These are phyloP conservation scores for Nudaria mundana DNA, from an alignment of 2,888 invertebrate species.

Conservation along the genomic window DNA sequence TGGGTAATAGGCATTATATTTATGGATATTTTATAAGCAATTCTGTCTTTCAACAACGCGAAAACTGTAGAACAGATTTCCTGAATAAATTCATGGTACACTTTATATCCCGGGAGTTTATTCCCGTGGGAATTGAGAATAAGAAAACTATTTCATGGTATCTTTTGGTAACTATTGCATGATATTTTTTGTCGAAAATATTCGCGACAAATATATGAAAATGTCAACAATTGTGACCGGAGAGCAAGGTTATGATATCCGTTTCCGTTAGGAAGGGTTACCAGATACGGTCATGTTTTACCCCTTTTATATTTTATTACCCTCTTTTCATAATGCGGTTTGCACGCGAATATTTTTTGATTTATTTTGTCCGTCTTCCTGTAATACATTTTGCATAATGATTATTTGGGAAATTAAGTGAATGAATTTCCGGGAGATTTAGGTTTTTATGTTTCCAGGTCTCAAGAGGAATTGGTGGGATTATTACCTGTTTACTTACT, in stretches of 20 bases:
- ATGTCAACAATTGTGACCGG: conserved; percentile 37
- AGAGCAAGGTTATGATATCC: conserved; percentile 53
- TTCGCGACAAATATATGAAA: conserved; percentile 37
- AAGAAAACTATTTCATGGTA: too few species aligned
- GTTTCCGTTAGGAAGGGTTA: conserved; percentile 47
- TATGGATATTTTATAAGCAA: too few species aligned
- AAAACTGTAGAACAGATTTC: too few species aligned
- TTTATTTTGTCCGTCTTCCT: conserved; percentile 27
- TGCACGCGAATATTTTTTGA: conserved; percentile 33
- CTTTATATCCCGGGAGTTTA: too few species aligned
- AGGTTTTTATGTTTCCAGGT: conserved; percentile 13
- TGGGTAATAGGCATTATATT: too few species aligned
- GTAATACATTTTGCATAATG: conserved; percentile 36
- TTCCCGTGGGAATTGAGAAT: too few species aligned
- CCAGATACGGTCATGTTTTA: conserved; percentile 42
- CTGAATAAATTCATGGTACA: too few species aligned
- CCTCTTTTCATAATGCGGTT: conserved; percentile 31
- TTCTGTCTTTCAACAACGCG: too few species aligned
- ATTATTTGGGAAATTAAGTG: conserved; percentile 30
- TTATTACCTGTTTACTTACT: background rate
- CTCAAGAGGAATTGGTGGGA: background rate
- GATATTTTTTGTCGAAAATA: conserved; percentile 15
- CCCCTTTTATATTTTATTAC: conserved; percentile 46
- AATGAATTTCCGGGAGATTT: conserved; percentile 21
- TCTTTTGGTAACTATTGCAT: conserved; percentile 13